A percentile compares a stretch with the other conserved stretches of the same genome.
These are phyloP conservation scores for Thymallus thymallus DNA, from an alignment of 2,113 vertebrate species.

Conservation along the genomic window DNA sequence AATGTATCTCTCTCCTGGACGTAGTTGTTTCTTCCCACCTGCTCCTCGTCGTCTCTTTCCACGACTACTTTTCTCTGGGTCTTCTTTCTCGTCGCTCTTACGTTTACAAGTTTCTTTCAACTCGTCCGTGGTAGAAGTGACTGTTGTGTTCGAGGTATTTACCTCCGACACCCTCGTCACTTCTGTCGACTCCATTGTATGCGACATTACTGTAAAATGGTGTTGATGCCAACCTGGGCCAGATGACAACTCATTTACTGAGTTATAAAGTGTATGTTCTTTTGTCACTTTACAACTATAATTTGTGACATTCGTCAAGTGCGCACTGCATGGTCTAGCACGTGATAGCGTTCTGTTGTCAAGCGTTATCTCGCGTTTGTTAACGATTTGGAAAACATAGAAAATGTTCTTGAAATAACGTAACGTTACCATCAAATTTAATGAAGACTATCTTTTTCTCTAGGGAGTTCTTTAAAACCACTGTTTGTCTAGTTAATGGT, in stretches of 20 bases:
- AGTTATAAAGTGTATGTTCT: not conserved
- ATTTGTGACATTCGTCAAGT: not conserved
- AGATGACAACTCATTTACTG: not conserved
- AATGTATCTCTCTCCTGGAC: conserved; percentile 78
- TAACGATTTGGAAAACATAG: not conserved
- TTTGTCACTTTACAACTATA: not conserved
- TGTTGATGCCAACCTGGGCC: not conserved
- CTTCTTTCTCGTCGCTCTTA: conserved; percentile 52
- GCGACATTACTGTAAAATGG: not conserved
- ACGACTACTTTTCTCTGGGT: conserved; percentile 4
- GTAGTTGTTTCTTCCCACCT: conserved; percentile 56
- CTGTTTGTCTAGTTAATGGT: not conserved
- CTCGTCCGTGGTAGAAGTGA: not conserved
- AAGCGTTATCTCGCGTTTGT: not conserved
- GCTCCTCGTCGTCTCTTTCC: conserved; percentile 64
- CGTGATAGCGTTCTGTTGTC: not conserved
- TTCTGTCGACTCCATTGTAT: conserved; percentile 51
- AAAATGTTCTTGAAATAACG: not conserved
- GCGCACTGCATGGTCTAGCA: not conserved
- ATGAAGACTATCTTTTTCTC: not conserved
- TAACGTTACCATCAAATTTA: not conserved
- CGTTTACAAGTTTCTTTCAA: conserved; percentile 59
- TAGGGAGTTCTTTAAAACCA: not conserved
- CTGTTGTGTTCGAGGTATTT: not conserved
- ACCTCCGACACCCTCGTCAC: not conserved